Base-by-base conservation (phyloP, 2,888 invertebrate species). In the Microctonus aethiopoides region DNA sequence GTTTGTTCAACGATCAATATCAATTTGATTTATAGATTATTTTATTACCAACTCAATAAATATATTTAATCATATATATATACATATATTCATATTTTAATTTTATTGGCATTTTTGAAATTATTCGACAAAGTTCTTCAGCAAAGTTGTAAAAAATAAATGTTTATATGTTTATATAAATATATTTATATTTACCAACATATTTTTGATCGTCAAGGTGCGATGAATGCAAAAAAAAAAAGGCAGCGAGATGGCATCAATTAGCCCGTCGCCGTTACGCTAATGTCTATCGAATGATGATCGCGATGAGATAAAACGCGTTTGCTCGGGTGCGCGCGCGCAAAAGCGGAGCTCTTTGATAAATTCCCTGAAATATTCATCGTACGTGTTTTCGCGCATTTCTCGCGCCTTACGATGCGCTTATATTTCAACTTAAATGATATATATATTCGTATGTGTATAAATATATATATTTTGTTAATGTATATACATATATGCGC, bases 231-330 rank as follows among this genome's bases (percentile, higher is more conserved):
- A 29, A 32, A 16, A 57, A 56, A 22, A 57, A 34, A 64, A 70
- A n/a, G n/a, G n/a, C n/a, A n/a, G n/a, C n/a, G 22, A 51, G 67
- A 63, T 68, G 62, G 65, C 70, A 69, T 74, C 70, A 73, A 73
- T 74, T 71, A 73, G 68, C 69, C 46, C 64, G 67, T 51, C 39
- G 32, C 66, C 59, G 61, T 72, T 70, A 70, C 66, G 59, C 68
- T 71, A 66, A 70, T 67, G 70, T 64, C 67, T 41, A 69, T 72
- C 67, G 67, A 74, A 68, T 59, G 70, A 68, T 56, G 72, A 76
- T 74, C 72, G 52, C 39, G 46, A 51, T 32, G 39, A 32, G 71
- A 72, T 74, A 72, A 72, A 52, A 66, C 60, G 32, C 52, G 62
- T 65, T 69, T 51, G 16, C 41, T 54, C 46, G 52, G 52, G 52